Conservation (phyloP, 2,797 vertebrate species). For the Esox lucius region DNA sequence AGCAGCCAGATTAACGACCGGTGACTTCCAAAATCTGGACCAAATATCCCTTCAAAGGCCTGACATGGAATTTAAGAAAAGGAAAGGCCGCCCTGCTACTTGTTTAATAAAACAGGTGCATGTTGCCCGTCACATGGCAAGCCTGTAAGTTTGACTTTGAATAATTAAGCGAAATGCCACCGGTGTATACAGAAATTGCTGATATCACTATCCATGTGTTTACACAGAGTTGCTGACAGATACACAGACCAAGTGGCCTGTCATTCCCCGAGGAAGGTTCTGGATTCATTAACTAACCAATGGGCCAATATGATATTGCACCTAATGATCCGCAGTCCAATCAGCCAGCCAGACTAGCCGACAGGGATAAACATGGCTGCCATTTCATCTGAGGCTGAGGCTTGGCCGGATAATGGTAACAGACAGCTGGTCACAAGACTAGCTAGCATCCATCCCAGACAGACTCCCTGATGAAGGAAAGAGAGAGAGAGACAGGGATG, state of each 20-base stretch:
- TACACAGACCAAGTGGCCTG: background rate
- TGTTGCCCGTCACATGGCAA: background rate
- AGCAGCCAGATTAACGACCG: background rate
- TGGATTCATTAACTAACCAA: slow-evolving; percentile 17
- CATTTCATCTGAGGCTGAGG: slow-evolving; percentile 22
- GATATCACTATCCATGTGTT: slow-evolving; percentile 1
- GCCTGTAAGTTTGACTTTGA: background rate
- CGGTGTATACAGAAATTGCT: background rate
- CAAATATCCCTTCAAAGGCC: background rate
- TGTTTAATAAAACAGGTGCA: background rate
- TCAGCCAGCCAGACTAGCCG: background rate
- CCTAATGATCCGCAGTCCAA: slow-evolving; percentile 41
- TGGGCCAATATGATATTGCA: slow-evolving; percentile 39
- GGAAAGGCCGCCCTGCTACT: background rate
- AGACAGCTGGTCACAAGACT: slow-evolving; percentile 43
- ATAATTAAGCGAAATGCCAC: background rate
- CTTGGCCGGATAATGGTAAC: slow-evolving; percentile 27
- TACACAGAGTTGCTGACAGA: slow-evolving; percentile 4
- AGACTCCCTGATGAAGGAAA: background rate
- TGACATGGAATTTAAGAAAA: background rate
- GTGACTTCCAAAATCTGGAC: background rate
- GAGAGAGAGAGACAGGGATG: background rate
- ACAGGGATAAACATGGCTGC: slow-evolving; percentile 10
- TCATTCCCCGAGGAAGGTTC: slow-evolving; percentile 11
- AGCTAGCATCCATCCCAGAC: slow-evolving; percentile 8